These are phyloP conservation scores for Dipodomys ordii DNA, from an alignment of 2,113 vertebrate genomes.

Conservation along the genomic window DNA sequence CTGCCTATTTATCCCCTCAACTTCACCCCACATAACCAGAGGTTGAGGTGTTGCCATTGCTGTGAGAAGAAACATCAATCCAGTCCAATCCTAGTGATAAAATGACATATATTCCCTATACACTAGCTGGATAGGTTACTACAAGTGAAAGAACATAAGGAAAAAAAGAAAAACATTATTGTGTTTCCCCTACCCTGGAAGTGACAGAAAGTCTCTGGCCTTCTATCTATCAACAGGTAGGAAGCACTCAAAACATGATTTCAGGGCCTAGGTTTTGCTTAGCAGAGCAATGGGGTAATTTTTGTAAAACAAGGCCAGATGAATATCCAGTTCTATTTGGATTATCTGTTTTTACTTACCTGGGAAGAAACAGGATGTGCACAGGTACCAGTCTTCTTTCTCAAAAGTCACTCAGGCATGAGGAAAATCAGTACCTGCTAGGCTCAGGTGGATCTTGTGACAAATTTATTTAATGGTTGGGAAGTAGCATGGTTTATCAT, in stretches of 20 bases:
- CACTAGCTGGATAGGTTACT: background rate
- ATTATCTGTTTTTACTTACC: too few species aligned
- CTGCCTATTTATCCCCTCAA: background rate
- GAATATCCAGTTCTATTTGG: too few species aligned
- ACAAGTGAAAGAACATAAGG: background rate
- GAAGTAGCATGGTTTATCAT: rapidly evolving
- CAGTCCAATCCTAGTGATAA: background rate
- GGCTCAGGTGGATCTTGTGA: background rate
- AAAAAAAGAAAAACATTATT: background rate
- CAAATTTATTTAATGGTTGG: too few species aligned
- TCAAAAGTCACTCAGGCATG: background rate
- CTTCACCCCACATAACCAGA: background rate
- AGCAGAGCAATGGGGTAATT: background rate
- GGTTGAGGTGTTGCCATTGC: background rate
- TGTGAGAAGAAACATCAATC: background rate
- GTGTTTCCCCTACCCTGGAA: background rate
- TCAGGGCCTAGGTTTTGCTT: background rate
- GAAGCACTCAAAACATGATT: background rate
- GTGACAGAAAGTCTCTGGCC: too few species aligned
- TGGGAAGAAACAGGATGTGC: too few species aligned
- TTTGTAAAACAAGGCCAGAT: too few species aligned
- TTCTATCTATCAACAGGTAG: background rate
- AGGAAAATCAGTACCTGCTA: background rate
- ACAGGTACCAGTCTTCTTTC: background rate
- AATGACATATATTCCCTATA: background rate